A percentile compares a stretch with the other conserved stretches of the same genome.
These are phyloP conservation scores for Brotula barbata DNA, from an alignment of 2,797 vertebrate genomes.

Conservation along the genomic window DNA sequence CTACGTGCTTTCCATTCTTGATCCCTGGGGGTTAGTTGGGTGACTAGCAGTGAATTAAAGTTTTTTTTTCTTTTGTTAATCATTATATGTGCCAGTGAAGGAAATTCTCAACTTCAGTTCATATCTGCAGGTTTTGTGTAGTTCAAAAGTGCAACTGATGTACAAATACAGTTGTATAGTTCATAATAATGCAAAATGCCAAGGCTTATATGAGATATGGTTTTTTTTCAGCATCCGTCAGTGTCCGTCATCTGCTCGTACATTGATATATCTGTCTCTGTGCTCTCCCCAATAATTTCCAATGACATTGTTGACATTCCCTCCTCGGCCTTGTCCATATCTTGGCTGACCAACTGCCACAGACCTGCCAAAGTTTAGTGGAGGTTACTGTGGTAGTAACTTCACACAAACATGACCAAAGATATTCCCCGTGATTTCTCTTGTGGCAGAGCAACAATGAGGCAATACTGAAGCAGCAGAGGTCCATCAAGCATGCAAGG, in stretches of 20 bases:
- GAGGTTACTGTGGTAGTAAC: slow-evolving; percentile 16
- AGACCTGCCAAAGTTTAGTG: slow-evolving; percentile 10
- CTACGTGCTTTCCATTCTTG: slow-evolving; percentile 54
- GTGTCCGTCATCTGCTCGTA: background rate
- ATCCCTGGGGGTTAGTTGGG: slow-evolving; percentile 39
- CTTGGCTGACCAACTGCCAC: slow-evolving; percentile 16
- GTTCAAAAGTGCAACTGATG: slow-evolving; percentile 22
- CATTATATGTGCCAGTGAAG: slow-evolving; percentile 20
- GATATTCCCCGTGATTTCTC: background rate
- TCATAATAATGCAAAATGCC: no score
- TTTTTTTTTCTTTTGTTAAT: slow-evolving; percentile 15
- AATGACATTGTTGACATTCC: background rate
- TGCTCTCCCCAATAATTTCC: background rate
- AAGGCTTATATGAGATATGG: no score
- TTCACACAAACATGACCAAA: slow-evolving; percentile 24
- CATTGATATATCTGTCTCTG: slow-evolving; percentile 2
- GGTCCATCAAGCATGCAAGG: background rate
- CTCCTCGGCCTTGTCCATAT: slow-evolving; percentile 18
- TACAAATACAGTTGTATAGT: background rate
- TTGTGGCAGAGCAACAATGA: slow-evolving; percentile 4
- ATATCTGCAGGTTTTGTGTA: slow-evolving; percentile 21
- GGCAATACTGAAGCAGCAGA: background rate
- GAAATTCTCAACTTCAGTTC: slow-evolving; percentile 31
- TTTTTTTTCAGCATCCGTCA: no score
- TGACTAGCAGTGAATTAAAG: slow-evolving; percentile 49